Evolutionary conservation across 2,888 invertebrate genomes (phyloP), one percentile per base, ranked within the genome.

Genomic region (Altica lythri): DNA sequence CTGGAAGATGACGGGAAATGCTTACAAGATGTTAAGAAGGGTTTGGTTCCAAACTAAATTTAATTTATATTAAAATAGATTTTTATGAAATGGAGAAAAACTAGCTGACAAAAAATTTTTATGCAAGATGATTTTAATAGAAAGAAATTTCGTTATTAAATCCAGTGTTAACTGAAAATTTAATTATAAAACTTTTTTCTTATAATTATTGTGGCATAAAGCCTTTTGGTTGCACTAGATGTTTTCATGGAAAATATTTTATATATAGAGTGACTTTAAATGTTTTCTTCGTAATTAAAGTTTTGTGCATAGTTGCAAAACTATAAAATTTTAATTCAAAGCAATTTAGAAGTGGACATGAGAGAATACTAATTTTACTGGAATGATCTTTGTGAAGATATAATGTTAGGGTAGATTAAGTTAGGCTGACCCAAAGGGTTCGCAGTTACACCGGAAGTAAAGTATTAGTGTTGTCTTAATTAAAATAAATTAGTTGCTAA

Each of bases 1-100:
- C 38, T 12, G n/a, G 38, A 38, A 38, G 17, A 38, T 38, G 38
- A 38, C 25, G 22, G 22, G 22, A 22, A 40, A 40, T 40, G 12
- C 25, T 22, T 22, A 22, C 25, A 40, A 40, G 22, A 40, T 40
- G 12, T n/a, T n/a, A n/a, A n/a, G n/a, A n/a, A n/a, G n/a, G n/a
- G n/a, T n/a, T n/a, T n/a, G n/a, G n/a, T n/a, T n/a, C n/a, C n/a
- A n/a, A n/a, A n/a, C n/a, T n/a, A n/a, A n/a, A n/a, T n/a, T n/a
- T n/a, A n/a, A n/a, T n/a, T n/a, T n/a, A n/a, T n/a, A 29, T 29
- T 29, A 10, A 29, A 29, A 29, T 6, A 29, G 10, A 29, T 10
- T 29, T 2, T 10, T 1, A n/a, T 29, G 29, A 29, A 29, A 9
- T 9, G 29, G n/a, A n/a, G n/a, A n/a, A n/a, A n/a, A n/a, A n/a